Percentiles rank a stretch among this genome's conserved stretches.
Conservation (phyloP, 2,888 invertebrate species). For the Lasioglossum marginatum region DNA sequence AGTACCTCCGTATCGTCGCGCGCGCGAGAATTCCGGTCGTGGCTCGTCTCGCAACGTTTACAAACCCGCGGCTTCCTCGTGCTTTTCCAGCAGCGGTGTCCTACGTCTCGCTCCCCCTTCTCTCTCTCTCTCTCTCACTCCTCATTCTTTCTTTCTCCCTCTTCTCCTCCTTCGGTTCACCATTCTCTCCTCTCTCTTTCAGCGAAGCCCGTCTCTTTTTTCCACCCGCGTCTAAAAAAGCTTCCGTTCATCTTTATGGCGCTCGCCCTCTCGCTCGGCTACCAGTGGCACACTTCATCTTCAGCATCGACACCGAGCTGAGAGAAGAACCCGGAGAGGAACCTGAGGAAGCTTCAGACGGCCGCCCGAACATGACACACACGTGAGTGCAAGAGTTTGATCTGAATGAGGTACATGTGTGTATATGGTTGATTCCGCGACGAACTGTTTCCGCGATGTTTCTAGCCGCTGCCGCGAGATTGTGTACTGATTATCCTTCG, state of each 20-base stretch:
- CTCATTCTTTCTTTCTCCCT: not conserved
- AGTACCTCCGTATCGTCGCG: conserved; percentile 40
- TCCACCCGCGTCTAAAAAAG: conserved; percentile 4
- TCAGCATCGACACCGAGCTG: conserved; percentile 25
- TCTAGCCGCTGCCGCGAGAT: conserved; percentile 3
- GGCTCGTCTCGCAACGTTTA: conserved; percentile 21
- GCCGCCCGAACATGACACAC: conserved; percentile 47
- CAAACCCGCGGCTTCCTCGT: conserved; percentile 28
- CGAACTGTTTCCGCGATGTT: conserved; percentile 7
- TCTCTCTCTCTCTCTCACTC: no score
- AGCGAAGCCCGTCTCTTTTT: not conserved
- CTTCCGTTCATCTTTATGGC: conserved; percentile 29
- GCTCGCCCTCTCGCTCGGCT: conserved; percentile 21
- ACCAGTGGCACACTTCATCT: conserved; percentile 35
- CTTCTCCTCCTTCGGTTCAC: not conserved
- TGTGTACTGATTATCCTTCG: conserved; percentile 1
- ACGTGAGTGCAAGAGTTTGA: conserved; percentile 52
- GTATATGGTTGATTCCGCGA: not conserved
- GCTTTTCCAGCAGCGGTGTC: conserved; percentile 2
- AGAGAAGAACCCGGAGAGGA: not conserved
- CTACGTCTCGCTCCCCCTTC: not conserved
- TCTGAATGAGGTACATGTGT: not conserved
- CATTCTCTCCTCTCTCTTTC: conserved; percentile 7
- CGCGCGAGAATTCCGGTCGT: conserved; percentile 51
- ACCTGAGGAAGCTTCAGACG: not conserved